These are phyloP conservation scores for Drosophila lini DNA, from an alignment of 1,140 invertebrate genomes.

Conservation along the genomic window DNA sequence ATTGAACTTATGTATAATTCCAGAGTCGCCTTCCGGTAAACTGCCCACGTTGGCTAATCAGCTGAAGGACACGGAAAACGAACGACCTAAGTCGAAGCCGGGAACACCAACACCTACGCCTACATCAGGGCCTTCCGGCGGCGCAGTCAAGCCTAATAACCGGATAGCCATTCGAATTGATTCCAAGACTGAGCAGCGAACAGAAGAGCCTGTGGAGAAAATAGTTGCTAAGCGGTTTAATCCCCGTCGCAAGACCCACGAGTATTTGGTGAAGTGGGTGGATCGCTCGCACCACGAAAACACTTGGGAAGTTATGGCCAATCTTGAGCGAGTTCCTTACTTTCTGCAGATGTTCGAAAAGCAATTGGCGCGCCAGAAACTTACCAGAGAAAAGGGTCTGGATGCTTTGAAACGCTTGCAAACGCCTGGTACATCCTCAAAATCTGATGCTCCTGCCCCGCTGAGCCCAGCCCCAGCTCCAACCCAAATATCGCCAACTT, in stretches of 20 bases:
- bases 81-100: constrained; percentile 63
- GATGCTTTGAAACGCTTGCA: constrained; percentile 83
- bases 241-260: constrained; percentile 90
- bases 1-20: neutral
- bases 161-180: constrained; percentile 75
- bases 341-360: constrained; percentile 92
- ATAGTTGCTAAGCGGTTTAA: constrained; percentile 92
- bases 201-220: constrained; percentile 87
- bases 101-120: constrained; percentile 54
- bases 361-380: constrained; percentile 90
- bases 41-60: constrained; percentile 55
- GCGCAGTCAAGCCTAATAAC: constrained; percentile 60
- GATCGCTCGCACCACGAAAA: constrained; percentile 90
- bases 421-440: constrained; percentile 18
- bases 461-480: constrained; percentile 46
- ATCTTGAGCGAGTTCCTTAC: constrained; percentile 90
- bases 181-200: constrained; percentile 71
- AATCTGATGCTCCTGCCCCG: constrained; percentile 20
- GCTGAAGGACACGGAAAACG: constrained; percentile 70
- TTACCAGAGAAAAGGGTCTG: constrained; percentile 85
- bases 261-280: constrained; percentile 94
- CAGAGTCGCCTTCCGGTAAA: constrained; percentile 58
- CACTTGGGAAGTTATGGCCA: constrained; percentile 91
- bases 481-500: constrained; percentile 71
- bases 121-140: constrained; percentile 7